Conservation (phyloP, 2,888 invertebrate genomes). For the Corythucha ciliata region DNA sequence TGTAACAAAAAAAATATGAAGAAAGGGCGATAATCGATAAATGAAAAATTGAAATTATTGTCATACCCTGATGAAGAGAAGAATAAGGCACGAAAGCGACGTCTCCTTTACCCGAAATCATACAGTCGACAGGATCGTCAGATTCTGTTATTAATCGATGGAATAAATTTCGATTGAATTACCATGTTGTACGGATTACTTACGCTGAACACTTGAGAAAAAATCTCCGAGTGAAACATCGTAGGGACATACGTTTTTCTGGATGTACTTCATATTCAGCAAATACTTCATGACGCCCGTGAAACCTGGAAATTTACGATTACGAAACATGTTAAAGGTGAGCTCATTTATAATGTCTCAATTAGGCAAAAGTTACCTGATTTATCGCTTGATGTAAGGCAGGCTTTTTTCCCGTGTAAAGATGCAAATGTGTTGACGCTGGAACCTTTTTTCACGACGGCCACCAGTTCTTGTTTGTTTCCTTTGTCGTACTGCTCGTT, state of each 20-base stretch:
- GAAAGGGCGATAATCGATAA: not conserved
- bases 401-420: conserved; percentile 53
- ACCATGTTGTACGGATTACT: conserved; percentile 7
- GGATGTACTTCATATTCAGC: conserved; percentile 50
- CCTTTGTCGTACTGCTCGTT: conserved; percentile 52
- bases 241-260: conserved; percentile 48
- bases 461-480: conserved; percentile 53
- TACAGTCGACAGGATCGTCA: conserved; percentile 38
- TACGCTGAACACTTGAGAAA: conserved; percentile 45
- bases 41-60: not conserved
- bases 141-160: conserved; percentile 26
- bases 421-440: conserved; percentile 49
- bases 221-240: conserved; percentile 54
- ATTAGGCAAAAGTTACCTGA: conserved; percentile 36
- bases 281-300: conserved; percentile 47
- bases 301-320: conserved; percentile 41
- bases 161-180: not conserved
- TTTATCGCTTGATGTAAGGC: conserved; percentile 45
- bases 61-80: conserved; percentile 19
- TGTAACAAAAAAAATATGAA: not conserved
- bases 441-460: conserved; percentile 54
- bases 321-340: not conserved
- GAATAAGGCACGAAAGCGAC: conserved; percentile 43
- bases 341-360: not conserved
- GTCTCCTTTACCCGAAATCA: conserved; percentile 43